Evolutionary conservation across 2,888 invertebrate genomes (phyloP).

Genomic region (Gymnosoma rotundatum): DNA sequence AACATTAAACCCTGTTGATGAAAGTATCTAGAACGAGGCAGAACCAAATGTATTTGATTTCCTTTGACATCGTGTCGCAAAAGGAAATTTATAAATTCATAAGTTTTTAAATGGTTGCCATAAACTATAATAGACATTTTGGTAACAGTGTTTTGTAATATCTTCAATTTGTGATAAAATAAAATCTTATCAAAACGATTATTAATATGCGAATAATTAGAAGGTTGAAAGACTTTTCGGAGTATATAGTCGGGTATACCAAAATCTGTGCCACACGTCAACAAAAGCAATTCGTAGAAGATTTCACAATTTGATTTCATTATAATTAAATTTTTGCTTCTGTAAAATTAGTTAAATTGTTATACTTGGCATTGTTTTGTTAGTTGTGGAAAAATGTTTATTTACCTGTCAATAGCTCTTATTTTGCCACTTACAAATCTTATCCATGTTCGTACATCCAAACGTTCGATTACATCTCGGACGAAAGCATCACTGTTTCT

Average conservation of each 20-base stretch:
- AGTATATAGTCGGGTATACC: slow-evolving; percentile 57
- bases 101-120: slow-evolving; percentile 73
- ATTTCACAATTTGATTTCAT: slow-evolving; percentile 74
- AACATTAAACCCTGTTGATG: slow-evolving; percentile 50
- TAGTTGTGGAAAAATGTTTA: neutral
- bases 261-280: slow-evolving; percentile 72
- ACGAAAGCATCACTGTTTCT: slow-evolving; percentile 72
- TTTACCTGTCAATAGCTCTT: slow-evolving; percentile 73
- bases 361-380: too few species aligned
- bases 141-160: slow-evolving; percentile 39
- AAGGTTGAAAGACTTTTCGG: slow-evolving; percentile 61
- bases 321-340: slow-evolving; percentile 68
- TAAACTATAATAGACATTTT: slow-evolving; percentile 74
- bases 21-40: slow-evolving; percentile 56
- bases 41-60: slow-evolving; percentile 71
- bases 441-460: slow-evolving; percentile 76
- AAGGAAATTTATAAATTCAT: slow-evolving; percentile 76
- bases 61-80: slow-evolving; percentile 73
- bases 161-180: slow-evolving; percentile 75
- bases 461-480: slow-evolving; percentile 74
- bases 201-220: slow-evolving; percentile 76
- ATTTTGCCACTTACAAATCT: slow-evolving; percentile 74
- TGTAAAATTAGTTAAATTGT: slow-evolving; percentile 54
- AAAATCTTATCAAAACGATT: slow-evolving; percentile 76
- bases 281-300: slow-evolving; percentile 74